Conservation (phyloP, 1,140 invertebrate species). For the Lamellibrachia luymesi region DNA sequence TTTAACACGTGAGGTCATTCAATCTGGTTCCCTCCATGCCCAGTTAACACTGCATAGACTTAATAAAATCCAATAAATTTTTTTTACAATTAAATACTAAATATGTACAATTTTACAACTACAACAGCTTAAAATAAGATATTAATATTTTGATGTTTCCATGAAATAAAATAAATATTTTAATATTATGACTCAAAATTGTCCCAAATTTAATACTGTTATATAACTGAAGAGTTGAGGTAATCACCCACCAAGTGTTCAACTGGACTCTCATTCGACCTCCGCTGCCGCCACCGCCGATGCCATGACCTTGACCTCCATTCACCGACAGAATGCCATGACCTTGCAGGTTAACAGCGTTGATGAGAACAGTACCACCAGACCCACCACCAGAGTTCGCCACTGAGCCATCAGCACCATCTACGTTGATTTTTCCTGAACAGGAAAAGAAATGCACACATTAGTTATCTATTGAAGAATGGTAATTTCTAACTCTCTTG, state of each 20-base stretch:
- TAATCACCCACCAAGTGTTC: not conserved
- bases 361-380: conserved; percentile 39
- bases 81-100: not conserved
- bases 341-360: conserved; percentile 34
- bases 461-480: not conserved
- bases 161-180: not conserved
- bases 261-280: conserved; percentile 33
- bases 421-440: not conserved
- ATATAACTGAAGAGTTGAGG: too few relatives aligned
- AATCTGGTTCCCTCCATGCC: not conserved
- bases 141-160: not conserved
- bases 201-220: not conserved
- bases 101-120: too few relatives aligned
- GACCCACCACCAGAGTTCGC: conserved; percentile 40
- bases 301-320: conserved; percentile 37
- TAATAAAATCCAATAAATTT: not conserved
- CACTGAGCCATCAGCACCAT: not conserved
- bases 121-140: too few relatives aligned
- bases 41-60: not conserved
- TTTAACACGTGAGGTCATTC: not conserved
- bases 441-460: not conserved
- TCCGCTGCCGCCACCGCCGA: conserved; percentile 42
- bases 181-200: not conserved
- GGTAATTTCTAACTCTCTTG: conserved; percentile 6
- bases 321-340: conserved; percentile 36